phyloP scores from a whole-genome alignment of 2,888 invertebrate genomes.

The Lathronympha strigana region DNA sequence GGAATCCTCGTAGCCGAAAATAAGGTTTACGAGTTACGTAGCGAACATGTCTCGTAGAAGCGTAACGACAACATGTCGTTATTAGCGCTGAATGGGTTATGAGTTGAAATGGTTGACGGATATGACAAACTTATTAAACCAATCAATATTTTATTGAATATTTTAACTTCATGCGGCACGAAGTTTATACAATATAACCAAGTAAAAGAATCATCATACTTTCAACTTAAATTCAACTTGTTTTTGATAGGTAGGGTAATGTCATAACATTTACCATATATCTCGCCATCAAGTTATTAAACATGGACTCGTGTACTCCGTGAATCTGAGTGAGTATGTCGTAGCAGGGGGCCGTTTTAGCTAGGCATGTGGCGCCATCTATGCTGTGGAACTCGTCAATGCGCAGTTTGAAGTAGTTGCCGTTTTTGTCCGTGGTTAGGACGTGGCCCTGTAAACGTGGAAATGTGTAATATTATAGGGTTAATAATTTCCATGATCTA shows the following conservation, averaged over 20 bases:
- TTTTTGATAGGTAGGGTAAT: background rate
- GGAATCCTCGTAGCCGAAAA: too few relatives aligned
- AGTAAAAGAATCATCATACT: too few relatives aligned
- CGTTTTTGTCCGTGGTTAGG: slow-evolving; percentile 82
- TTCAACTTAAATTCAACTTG: background rate
- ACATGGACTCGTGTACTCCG: slow-evolving; percentile 88
- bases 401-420: slow-evolving; percentile 85
- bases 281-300: slow-evolving; percentile 87
- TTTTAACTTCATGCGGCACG: too few relatives aligned
- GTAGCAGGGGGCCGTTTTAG: slow-evolving; percentile 80
- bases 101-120: too few relatives aligned
- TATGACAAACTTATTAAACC: too few relatives aligned
- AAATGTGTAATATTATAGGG: background rate
- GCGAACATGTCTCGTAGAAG: too few relatives aligned
- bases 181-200: too few relatives aligned
- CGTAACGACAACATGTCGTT: too few relatives aligned
- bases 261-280: slow-evolving; percentile 72
- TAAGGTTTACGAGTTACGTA: too few relatives aligned
- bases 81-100: too few relatives aligned
- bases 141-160: too few relatives aligned
- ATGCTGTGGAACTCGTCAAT: slow-evolving; percentile 83
- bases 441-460: slow-evolving; percentile 77
- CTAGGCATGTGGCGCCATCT: slow-evolving; percentile 85
- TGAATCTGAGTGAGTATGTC: slow-evolving; percentile 86
- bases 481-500: too few relatives aligned